These are phyloP conservation scores for Rhizomys pruinosus DNA, from an alignment of 2,113 vertebrate genomes.

Conservation along the genomic window DNA sequence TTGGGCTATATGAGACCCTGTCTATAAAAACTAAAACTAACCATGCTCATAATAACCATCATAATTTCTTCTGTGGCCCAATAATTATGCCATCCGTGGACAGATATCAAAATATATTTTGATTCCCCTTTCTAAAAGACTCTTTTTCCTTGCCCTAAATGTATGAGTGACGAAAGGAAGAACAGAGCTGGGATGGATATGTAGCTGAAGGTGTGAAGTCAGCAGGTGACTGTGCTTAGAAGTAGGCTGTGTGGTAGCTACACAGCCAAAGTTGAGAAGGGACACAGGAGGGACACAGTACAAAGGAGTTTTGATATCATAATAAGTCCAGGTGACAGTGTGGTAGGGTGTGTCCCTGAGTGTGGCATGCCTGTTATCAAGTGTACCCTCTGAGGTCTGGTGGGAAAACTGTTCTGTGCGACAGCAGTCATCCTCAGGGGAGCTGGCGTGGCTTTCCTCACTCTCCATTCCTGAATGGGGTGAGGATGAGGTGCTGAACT, in stretches of 20 bases:
- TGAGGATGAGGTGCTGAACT: background rate
- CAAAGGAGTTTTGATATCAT: too few species aligned
- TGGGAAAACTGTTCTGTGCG: too few species aligned
- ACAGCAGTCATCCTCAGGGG: background rate
- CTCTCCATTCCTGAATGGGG: background rate
- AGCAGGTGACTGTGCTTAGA: background rate
- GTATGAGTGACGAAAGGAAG: background rate
- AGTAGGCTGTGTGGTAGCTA: background rate
- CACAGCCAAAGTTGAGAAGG: background rate
- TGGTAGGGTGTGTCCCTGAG: background rate
- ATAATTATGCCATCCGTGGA: background rate
- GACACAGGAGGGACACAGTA: background rate
- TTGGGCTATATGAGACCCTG: background rate
- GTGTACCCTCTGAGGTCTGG: background rate
- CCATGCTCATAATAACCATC: background rate
- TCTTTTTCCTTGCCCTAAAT: background rate
- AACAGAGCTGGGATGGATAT: background rate
- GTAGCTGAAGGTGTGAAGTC: background rate
- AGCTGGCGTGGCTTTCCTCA: background rate
- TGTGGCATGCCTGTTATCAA: background rate
- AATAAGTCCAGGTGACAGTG: background rate
- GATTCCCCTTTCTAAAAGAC: conserved; percentile 7
- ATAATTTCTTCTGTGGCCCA: background rate
- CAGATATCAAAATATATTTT: conserved; percentile 5
- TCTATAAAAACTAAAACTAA: background rate